Conservation (phyloP, 2,888 invertebrate genomes). For the Pterobdella sp. region DNA sequence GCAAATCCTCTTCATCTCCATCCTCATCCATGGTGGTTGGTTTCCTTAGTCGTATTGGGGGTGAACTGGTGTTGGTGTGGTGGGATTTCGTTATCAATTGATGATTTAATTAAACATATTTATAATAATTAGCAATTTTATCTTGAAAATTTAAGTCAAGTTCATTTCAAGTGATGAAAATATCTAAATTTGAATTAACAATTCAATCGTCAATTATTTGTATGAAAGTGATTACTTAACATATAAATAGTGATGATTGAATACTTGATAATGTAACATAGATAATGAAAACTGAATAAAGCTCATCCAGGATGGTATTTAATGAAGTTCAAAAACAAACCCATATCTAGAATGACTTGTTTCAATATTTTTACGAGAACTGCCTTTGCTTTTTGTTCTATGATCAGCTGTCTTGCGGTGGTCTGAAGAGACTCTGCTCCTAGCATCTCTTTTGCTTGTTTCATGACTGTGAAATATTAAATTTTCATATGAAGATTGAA, state of each 20-base stretch:
- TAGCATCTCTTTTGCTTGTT: background rate
- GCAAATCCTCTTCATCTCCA: background rate
- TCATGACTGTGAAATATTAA: background rate
- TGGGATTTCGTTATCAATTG: too few species aligned
- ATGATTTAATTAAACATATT: too few species aligned
- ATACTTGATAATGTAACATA: background rate
- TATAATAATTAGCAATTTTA: too few species aligned
- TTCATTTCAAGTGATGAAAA: too few species aligned
- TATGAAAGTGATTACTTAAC: too few species aligned
- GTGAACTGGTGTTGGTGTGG: slow-evolving; percentile 14
- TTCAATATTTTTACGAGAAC: background rate
- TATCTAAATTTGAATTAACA: too few species aligned
- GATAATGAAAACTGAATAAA: background rate
- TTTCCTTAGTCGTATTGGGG: slow-evolving; percentile 16
- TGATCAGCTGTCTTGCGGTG: background rate
- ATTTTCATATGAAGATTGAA: too few species aligned
- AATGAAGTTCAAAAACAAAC: background rate
- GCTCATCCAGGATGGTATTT: background rate
- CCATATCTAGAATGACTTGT: background rate
- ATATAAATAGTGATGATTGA: background rate
- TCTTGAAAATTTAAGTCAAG: too few species aligned
- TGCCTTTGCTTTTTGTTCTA: background rate
- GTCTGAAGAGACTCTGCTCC: background rate
- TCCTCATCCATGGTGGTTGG: background rate
- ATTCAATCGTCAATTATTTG: too few species aligned